Evolutionary conservation across 2,113 vertebrate species (phyloP).

Genomic region (Ictalurus furcatus): DNA sequence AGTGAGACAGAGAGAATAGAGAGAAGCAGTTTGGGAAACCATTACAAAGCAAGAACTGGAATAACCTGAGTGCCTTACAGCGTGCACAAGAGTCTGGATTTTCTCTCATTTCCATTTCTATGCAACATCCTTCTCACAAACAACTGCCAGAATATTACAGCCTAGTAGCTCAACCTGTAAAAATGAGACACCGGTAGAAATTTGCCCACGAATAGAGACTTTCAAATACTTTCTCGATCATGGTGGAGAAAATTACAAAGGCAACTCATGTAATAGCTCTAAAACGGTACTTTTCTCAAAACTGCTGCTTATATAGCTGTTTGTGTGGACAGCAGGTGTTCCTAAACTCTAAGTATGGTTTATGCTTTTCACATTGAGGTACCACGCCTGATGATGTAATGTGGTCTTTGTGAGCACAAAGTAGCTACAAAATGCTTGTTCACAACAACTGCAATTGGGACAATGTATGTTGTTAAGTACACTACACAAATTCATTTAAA

Average conservation of each 20-base stretch:
- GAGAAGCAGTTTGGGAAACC: conserved; percentile 6
- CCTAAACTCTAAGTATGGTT: neutral
- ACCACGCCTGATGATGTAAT: neutral
- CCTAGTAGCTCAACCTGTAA: neutral
- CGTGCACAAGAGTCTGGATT: neutral
- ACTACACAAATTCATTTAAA: neutral
- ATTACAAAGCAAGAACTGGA: conserved; percentile 11
- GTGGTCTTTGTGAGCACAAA: neutral
- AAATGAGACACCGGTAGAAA: neutral
- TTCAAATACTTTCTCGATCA: neutral
- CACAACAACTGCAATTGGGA: neutral
- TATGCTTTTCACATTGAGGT: neutral
- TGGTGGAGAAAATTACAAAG: neutral
- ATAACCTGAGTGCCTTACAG: neutral
- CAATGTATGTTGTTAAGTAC: neutral
- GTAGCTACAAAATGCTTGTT: neutral
- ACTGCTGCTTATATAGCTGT: neutral
- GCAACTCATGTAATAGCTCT: neutral
- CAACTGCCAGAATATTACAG: neutral
- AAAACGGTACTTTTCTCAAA: neutral
- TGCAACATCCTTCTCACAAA: conserved; percentile 3
- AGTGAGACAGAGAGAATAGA: neutral
- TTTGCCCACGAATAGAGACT: neutral
- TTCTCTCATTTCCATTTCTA: conserved; percentile 8
- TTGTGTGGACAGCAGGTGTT: neutral